Base-by-base conservation (phyloP, 2,888 invertebrate species). In the Cactoblastis cactorum region DNA sequence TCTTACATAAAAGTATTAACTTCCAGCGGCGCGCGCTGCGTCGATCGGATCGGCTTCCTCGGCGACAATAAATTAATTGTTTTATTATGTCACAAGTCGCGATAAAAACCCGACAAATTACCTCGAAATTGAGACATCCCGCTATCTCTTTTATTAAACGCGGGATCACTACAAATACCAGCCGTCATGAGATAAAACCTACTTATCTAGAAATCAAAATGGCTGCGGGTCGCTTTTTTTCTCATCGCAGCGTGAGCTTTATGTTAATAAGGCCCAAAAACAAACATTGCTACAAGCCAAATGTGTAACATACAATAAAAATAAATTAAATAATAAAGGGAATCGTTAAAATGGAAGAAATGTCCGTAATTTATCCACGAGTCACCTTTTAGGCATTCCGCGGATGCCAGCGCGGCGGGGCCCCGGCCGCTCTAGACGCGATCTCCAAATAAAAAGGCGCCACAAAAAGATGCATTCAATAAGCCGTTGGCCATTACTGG, bases 271-370 rank as follows among this genome's bases (percentile, higher is more conserved):
- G 78, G 56, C 79, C 79, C 81, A 83, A 88, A 88, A 89, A 89
- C 89, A 89, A 89, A 89, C 86, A 86, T 85, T 83, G 86, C 82
- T 86, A 86, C 85, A 83, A 82, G 80, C 75, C 79, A 80, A 88
- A 89, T 89, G 87, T 87, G 89, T 88, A 89, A 89, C 87, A 83
- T 84, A 83, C 83, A 75, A 87, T 87, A 85, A 82, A 85, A 87
- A 88, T 88, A 89, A 88, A 88, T 89, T 87, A 88, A 88, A 88
- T 85, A 87, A 88, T 89, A 88, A 87, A 86, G 81, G 78, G 84
- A 80, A 86, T 89, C 89, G 86, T 89, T 89, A 89, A 89, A 89
- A 89, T 83, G 81, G 80, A 86, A 84, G 85, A 89, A 87, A 89
- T 87, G 83, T 80, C 71, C 75, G 88, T 89, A 88, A 89, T 89